Conservation (phyloP, 2,797 vertebrate genomes). For the Petrocephalus schoutedeni region DNA sequence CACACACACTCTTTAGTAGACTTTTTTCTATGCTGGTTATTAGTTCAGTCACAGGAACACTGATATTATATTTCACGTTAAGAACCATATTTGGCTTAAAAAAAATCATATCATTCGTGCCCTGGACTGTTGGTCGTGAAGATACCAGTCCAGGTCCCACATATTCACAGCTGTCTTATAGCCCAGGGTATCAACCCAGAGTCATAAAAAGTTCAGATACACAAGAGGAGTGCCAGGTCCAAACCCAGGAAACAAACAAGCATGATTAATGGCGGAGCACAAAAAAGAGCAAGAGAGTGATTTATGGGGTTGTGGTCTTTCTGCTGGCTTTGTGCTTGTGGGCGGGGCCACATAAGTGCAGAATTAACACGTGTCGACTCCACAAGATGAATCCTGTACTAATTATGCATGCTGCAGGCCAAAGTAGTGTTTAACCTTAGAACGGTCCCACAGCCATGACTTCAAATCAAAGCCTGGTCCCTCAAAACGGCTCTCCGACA, state of each 20-base stretch:
- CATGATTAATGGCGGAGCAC: not conserved
- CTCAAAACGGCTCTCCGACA: slow-evolving; percentile 61
- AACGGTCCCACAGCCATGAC: slow-evolving; percentile 50
- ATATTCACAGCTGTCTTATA: not conserved
- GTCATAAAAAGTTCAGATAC: not conserved
- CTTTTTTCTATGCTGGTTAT: not conserved
- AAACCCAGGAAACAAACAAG: not conserved
- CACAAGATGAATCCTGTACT: not conserved
- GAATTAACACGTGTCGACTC: not conserved
- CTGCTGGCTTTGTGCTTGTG: not conserved
- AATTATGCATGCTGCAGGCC: not conserved
- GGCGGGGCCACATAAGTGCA: not conserved
- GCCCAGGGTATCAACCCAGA: not conserved
- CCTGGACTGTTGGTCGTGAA: not conserved
- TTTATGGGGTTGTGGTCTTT: not conserved
- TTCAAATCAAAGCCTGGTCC: slow-evolving; percentile 55
- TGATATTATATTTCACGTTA: not conserved
- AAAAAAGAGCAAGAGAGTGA: not conserved
- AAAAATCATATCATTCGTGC: not conserved
- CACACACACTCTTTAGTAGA: not conserved
- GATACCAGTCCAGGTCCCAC: not conserved
- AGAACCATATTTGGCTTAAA: too few relatives aligned
- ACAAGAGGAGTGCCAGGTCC: not conserved
- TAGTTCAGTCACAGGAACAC: not conserved
- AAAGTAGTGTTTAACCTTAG: slow-evolving; percentile 29